Base-by-base conservation (phyloP, 2,113 vertebrate species). In the Oxyruncus cristatus region DNA sequence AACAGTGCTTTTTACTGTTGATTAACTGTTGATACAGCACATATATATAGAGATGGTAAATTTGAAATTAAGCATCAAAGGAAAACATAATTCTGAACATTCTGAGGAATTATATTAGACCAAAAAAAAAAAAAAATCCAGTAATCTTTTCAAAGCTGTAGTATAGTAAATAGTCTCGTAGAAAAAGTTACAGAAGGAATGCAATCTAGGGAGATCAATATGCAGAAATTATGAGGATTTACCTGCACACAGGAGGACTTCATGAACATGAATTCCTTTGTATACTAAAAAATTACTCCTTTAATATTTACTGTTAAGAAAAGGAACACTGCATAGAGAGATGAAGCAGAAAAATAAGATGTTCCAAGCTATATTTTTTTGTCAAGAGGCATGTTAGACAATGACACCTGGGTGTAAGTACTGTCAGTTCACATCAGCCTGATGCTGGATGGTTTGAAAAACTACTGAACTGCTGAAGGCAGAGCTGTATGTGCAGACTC, bases 351-450 rank as follows among this genome's bases (percentile, higher is more conserved):
- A 85, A 53, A 93, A 53, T 42, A 79, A 88, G 68, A 80, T 72
- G 81, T 87, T 79, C 86, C 92, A 93, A 96, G 65, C 20, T 6
- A 3, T 14, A 61, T 91, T 74, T 94, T 74, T 89, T 89, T 92
- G 68, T 89, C 58, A 92, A 76, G 47, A 88, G 27, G 14, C 30
- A 46, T 61, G 35, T 71, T 84, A 79, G n/a, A 66, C 6, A 79
- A 67, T 91, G 92, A 82, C 92, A 97, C 78, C 75, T 84, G 78
- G 15, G 37, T 88, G 49, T 90, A 92, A 77, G 50, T 73, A 73
- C 58, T 96, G 93, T 95, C 95, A 84, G 68, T 89, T 97, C 50
- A 49, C 55, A 97, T 97, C 72, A 95, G 32, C 42, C 16, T 85
- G 65, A 71, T 66, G 39, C 14, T 88, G 21, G 17, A 33, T 58